A percentile compares a stretch with the other conserved stretches of the same genome.
phyloP scores from a whole-genome alignment of 2,888 invertebrate genomes.

The Podabrus alpinus region DNA sequence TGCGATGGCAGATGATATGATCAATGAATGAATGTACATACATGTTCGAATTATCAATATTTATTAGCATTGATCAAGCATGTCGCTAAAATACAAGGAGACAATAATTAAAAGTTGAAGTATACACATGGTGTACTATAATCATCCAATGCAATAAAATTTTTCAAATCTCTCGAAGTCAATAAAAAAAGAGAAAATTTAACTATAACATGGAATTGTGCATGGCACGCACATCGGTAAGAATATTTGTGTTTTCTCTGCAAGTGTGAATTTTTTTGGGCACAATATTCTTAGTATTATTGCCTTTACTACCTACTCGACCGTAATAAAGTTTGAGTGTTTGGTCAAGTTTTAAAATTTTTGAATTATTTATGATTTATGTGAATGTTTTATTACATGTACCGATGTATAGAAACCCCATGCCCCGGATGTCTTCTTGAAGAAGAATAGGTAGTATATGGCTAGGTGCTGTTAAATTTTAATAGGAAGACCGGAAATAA shows the following conservation, averaged over 20 bases:
- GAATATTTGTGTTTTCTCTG: not conserved
- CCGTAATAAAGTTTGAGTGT: constrained; percentile 7
- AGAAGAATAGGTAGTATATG: not conserved
- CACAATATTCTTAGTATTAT: not conserved
- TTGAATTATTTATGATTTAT: constrained; percentile 9
- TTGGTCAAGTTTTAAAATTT: not conserved
- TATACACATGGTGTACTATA: not conserved
- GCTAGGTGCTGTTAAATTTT: not conserved
- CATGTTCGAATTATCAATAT: not conserved
- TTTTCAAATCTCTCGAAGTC: not conserved
- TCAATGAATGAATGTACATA: not conserved
- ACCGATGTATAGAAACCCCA: not conserved
- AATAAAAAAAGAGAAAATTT: not conserved
- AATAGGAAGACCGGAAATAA: constrained; percentile 9
- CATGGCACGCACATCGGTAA: not conserved
- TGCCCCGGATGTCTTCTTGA: constrained; percentile 6
- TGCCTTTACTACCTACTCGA: not conserved
- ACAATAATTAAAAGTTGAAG: not conserved
- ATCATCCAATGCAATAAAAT: not conserved
- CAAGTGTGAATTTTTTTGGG: not conserved
- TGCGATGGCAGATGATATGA: constrained; percentile 36
- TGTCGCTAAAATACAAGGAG: not conserved
- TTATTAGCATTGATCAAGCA: not conserved
- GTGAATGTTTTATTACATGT: not conserved
- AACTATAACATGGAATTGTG: not conserved